A percentile compares a stretch with the other conserved stretches of the same genome.
phyloP scores from a whole-genome alignment of 2,113 vertebrate species.

The Neotoma lepida region DNA sequence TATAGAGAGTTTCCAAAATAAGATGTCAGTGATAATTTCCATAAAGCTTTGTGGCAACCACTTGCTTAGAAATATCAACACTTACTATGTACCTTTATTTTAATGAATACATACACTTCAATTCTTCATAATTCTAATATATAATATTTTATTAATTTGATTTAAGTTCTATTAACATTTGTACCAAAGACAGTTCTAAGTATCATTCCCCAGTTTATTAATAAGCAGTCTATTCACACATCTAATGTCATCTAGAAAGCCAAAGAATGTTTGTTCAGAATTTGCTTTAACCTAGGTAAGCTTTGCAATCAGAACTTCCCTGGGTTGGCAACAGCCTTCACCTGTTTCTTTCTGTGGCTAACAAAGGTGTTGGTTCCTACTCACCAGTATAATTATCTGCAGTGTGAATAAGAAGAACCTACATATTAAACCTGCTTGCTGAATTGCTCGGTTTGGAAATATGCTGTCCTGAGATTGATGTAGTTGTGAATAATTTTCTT shows the following conservation, averaged over 20 bases:
- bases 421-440: background rate
- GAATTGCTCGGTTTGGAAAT: constrained; percentile 50
- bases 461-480: background rate
- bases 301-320: constrained; percentile 43
- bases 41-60: constrained; percentile 8
- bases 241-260: background rate
- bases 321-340: background rate
- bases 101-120: constrained; percentile 51
- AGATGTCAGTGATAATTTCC: constrained; percentile 9
- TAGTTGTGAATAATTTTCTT: background rate
- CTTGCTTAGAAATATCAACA: constrained; percentile 41
- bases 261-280: constrained; percentile 36
- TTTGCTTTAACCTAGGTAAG: constrained; percentile 43
- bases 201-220: background rate
- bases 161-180: constrained; percentile 29
- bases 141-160: background rate
- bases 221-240: background rate
- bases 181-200: background rate
- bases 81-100: constrained; percentile 59
- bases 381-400: constrained; percentile 22
- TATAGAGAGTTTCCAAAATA: constrained; percentile 37
- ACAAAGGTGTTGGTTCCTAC: background rate
- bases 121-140: background rate
- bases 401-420: background rate
- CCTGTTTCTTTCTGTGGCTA: constrained; percentile 6